phyloP scores from a whole-genome alignment of 2,113 vertebrate species.

The Maccullochella peelii region DNA sequence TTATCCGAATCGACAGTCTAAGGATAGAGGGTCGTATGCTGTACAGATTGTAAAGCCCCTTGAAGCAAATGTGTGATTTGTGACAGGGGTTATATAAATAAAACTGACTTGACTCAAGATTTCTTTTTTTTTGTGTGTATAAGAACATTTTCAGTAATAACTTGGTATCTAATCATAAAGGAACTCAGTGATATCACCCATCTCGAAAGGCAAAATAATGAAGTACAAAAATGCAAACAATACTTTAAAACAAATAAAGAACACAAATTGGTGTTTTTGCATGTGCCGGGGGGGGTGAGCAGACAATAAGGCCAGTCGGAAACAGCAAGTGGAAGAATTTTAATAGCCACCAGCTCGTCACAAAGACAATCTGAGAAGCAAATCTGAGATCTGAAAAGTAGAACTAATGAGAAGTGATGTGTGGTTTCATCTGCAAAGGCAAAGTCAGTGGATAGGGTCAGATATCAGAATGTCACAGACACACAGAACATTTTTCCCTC shows the following conservation, averaged over 20 bases:
- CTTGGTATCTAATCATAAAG: neutral
- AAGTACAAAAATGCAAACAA: neutral
- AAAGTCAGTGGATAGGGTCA: neutral
- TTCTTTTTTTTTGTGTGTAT: neutral
- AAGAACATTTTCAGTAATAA: neutral
- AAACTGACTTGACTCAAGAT: neutral
- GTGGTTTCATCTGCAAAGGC: conserved; percentile 5
- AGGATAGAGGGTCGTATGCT: neutral
- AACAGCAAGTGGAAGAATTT: neutral
- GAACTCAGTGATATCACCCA: neutral
- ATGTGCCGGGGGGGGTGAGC: too few species aligned
- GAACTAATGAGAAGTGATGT: conserved; percentile 29
- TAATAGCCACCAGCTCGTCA: conserved; percentile 24
- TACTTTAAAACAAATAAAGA: neutral
- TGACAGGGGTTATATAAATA: neutral
- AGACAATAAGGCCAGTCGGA: neutral
- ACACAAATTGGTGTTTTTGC: neutral
- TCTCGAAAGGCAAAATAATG: neutral
- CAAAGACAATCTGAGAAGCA: conserved; percentile 16
- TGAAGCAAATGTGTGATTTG: neutral
- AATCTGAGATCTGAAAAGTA: conserved; percentile 21
- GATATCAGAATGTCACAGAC: conserved; percentile 4
- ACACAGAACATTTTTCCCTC: neutral
- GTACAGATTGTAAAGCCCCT: neutral
- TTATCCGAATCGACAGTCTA: neutral